These are phyloP conservation scores for Scolanthus callimorphus DNA, from an alignment of 92 coral and sea anemone genomes.

Conservation along the genomic window DNA sequence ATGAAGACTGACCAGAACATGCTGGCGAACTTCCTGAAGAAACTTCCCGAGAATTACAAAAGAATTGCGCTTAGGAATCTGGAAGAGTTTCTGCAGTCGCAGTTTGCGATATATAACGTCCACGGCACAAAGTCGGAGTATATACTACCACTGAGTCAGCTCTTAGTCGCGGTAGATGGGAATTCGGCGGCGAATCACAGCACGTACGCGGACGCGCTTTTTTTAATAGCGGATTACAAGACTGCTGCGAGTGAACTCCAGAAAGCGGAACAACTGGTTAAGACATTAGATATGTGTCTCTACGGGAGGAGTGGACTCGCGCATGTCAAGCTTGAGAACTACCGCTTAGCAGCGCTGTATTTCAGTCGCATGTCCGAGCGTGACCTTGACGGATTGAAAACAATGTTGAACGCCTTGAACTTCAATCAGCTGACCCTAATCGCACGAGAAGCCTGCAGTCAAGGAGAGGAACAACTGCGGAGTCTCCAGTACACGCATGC, in stretches of 20 bases:
- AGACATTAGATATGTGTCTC: constrained; percentile 60
- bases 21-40: constrained; percentile 43
- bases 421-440: constrained; percentile 39
- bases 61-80: constrained; percentile 48
- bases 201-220: constrained; percentile 75
- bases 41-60: constrained; percentile 49
- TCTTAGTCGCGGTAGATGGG: constrained; percentile 59
- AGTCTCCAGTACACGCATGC: constrained; percentile 56
- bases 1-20: constrained; percentile 47
- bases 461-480: constrained; percentile 45
- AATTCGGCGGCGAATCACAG: constrained; percentile 62
- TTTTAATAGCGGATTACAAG: constrained; percentile 69
- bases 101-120: constrained; percentile 61
- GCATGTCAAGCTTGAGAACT: constrained; percentile 60
- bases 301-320: constrained; percentile 79
- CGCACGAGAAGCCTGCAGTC: constrained; percentile 44
- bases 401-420: constrained; percentile 64
- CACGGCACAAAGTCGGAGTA: constrained; percentile 58
- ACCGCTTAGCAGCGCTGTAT: constrained; percentile 45
- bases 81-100: constrained; percentile 70
- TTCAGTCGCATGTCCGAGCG: constrained; percentile 58
- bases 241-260: constrained; percentile 69
- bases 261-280: constrained; percentile 52
- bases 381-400: constrained; percentile 55
- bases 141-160: constrained; percentile 61